Base-by-base conservation (phyloP, 2,113 vertebrate species). In the Corythoichthys haematopterus region DNA sequence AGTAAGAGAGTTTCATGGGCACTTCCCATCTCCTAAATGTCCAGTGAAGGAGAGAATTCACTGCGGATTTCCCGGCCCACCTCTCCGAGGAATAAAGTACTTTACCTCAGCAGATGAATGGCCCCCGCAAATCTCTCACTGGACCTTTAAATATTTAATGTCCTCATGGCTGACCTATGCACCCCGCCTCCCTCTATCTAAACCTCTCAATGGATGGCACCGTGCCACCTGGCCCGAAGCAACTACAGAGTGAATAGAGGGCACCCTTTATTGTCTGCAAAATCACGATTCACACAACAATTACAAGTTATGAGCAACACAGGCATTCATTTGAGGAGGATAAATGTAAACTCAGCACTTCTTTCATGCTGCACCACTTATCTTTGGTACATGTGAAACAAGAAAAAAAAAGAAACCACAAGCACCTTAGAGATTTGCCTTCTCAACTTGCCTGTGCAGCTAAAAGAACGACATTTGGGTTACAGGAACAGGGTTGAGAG, bases 101-200 rank as follows among this genome's bases (percentile, higher is more conserved):
- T 68, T 77, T 61, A 68, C 61, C 69, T 81, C 57, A 6, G 56
- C 70, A 46, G 72, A 81, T 57, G n/a, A 88, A 81, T 43, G 53
- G 73, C 20, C 59, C 77, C 70, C 48, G 80, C 79, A 82, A 80
- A 87, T 87, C 80, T 83, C 80, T 85, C 76, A 80, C 64, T 87
- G 80, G 77, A 72, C 70, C 73, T 78, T 78, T 84, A 83, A 90
- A 85, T 85, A 85, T 83, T 90, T 83, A 80, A 86, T 65, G 56
- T 83, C 80, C 78, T 65, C 74, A 72, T 64, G 68, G 72, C 81
- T 80, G 75, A 79, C 80, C 79, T 37, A 75, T 72, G 79, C 84
- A 75, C 71, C 59, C 69, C 65, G 68, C 82, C 81, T 82, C 15
- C 20, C 20, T 33, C 11, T 0, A 63, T 43, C 72, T 61, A 64